phyloP scores from a whole-genome alignment of 2,888 invertebrate genomes.

The Gari tellinella region DNA sequence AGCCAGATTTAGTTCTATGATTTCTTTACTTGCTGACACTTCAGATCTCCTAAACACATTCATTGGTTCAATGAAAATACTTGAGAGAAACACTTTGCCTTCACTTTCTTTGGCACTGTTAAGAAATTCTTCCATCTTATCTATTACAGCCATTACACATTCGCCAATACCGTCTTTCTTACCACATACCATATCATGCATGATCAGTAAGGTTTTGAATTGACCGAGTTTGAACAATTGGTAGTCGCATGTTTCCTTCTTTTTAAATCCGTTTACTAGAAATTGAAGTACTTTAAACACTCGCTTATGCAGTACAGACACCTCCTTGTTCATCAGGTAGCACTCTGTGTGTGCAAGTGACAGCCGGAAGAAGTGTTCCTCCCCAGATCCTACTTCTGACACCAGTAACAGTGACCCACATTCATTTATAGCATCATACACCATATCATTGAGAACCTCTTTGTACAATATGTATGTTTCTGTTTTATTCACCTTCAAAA shows the following conservation, averaged over 20 bases:
- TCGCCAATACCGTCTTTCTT: slow-evolving; percentile 30
- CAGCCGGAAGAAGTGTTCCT: slow-evolving; percentile 24
- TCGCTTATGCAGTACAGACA: slow-evolving; percentile 18
- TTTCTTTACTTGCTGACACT: neutral
- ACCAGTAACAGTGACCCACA: slow-evolving; percentile 19
- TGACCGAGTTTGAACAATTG: slow-evolving; percentile 34
- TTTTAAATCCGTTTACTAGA: slow-evolving; percentile 40
- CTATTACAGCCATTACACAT: slow-evolving; percentile 43
- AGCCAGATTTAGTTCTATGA: slow-evolving; percentile 10
- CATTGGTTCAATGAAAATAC: slow-evolving; percentile 12
- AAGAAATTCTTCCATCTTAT: slow-evolving; percentile 36
- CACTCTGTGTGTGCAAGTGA: slow-evolving; percentile 38
- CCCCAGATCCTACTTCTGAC: slow-evolving; percentile 21
- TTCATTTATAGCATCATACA: slow-evolving; percentile 18
- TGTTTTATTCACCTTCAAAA: slow-evolving; percentile 21
- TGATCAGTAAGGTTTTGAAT: slow-evolving; percentile 32
- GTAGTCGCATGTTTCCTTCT: slow-evolving; percentile 15
- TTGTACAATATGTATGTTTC: neutral
- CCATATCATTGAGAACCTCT: slow-evolving; percentile 8
- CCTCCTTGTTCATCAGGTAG: slow-evolving; percentile 16
- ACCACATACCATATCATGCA: slow-evolving; percentile 24
- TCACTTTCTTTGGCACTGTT: slow-evolving; percentile 4
- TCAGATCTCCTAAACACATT: slow-evolving; percentile 17
- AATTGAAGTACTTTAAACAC: slow-evolving; percentile 37
- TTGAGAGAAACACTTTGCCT: slow-evolving; percentile 19